Evolutionary conservation across 2,113 vertebrate genomes (phyloP), one percentile per base, ranked within the genome.

Genomic region (Sapayoa aenigma): DNA sequence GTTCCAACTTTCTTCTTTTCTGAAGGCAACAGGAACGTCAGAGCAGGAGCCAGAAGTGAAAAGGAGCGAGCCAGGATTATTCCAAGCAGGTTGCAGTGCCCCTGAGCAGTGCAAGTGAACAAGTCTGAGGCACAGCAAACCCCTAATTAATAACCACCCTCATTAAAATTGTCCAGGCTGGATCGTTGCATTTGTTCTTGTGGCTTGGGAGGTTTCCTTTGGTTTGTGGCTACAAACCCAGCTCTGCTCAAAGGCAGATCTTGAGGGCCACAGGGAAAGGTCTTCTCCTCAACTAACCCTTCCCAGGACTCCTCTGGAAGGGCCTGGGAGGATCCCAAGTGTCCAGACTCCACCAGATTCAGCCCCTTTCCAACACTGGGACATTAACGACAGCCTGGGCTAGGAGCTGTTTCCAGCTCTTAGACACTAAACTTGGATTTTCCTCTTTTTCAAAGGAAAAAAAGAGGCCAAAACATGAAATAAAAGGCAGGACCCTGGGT

Each of bases 171-270:
- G 31, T 42, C 82, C 74, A 75, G 41, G 11, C 31, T 91, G 83
- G 41, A 53, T 55, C 75, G 11, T 86, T 83, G 37, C 58, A 58
- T 93, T 92, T 92, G 46, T 58, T 81, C 53, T 63, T 93, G 94
- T 0, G 47, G 83, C 42, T 84, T 89, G 60, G 84, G 80, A 89
- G 47, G 44, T 68, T 95, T 78, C 84, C 80, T 90, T 87, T 91
- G 89, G 91, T 87, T 92, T 95, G 86, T 67, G 86, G 91, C 71
- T 94, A 28, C 60, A 94, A 81, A 84, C 69, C n/a, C 58, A 84
- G 46, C 60, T 50, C 63, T 4, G 5, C 67, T 93, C 60, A 80
- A 72, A 94, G 84, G 50, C 42, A 77, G 58, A 31, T 71, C 79
- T 83, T 63, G 74, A 95, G 65, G 52, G 37, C 62, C 73, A 12